Evolutionary conservation across 2,888 invertebrate species (phyloP).

Genomic region (Galerucella calmariensis): DNA sequence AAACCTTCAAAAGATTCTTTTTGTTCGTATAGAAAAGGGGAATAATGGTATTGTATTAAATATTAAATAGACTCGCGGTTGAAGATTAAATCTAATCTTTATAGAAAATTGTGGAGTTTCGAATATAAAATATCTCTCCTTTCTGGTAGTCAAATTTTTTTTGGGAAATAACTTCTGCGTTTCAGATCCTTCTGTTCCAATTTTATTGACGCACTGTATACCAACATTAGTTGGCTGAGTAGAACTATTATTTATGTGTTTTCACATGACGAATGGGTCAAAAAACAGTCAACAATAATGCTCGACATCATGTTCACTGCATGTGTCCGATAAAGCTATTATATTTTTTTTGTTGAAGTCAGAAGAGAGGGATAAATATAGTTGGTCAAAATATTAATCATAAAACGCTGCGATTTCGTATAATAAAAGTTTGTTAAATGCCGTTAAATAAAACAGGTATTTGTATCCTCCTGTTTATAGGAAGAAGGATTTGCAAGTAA

Average conservation of each 20-base stretch:
- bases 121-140: too few species aligned
- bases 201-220: neutral
- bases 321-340: constrained; percentile 8
- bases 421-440: too few species aligned
- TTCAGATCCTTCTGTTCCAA: too few species aligned
- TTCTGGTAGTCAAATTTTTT: too few species aligned
- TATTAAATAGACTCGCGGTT: neutral
- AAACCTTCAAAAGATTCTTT: neutral
- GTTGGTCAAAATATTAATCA: neutral
- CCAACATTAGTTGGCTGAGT: neutral
- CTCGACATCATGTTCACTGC: constrained; percentile 12
- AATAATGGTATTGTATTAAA: neutral
- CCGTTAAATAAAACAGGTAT: too few species aligned
- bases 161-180: too few species aligned
- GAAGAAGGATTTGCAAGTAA: too few species aligned
- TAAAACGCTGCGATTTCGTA: neutral
- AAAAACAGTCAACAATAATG: constrained; percentile 11
- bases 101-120: too few species aligned
- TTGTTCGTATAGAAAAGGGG: neutral
- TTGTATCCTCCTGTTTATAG: too few species aligned
- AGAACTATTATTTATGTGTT: constrained; percentile 5
- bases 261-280: neutral
- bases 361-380: neutral
- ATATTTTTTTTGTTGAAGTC: constrained; percentile 6
- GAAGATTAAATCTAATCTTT: neutral